phyloP scores from a whole-genome alignment of 2,113 vertebrate genomes.

The Anser brachyrhynchus region DNA sequence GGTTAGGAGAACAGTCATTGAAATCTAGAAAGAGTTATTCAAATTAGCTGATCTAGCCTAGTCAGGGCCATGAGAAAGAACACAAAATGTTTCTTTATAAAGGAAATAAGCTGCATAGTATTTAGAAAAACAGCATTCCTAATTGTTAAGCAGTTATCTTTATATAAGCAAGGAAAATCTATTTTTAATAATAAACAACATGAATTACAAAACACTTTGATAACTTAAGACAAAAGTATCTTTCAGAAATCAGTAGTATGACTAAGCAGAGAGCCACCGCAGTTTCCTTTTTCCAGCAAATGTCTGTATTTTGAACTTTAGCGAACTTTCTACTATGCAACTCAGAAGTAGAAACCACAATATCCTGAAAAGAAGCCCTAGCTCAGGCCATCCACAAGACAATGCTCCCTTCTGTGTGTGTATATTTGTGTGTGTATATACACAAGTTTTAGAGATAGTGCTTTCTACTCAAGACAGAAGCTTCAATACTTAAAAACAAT shows the following conservation, averaged over 20 bases:
- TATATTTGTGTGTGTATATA: background rate
- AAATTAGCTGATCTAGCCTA: background rate
- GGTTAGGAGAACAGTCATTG: conserved; percentile 89
- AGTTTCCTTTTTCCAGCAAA: background rate
- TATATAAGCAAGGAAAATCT: background rate
- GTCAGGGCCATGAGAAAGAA: background rate
- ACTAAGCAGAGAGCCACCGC: background rate
- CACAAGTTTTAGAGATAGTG: background rate
- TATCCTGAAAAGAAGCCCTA: background rate
- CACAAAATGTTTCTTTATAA: background rate
- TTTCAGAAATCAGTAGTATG: background rate
- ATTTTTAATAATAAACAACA: background rate
- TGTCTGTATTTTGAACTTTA: background rate
- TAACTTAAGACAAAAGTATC: background rate
- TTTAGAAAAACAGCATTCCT: background rate
- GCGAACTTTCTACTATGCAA: background rate
- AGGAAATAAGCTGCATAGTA: background rate
- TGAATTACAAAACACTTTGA: background rate
- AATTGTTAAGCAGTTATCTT: background rate
- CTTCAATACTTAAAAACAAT: background rate
- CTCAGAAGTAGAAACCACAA: background rate
- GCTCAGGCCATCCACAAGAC: background rate
- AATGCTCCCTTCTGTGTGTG: background rate
- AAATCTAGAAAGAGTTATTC: conserved; percentile 78
- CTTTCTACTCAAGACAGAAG: background rate